Percentiles rank a stretch among this genome's conserved stretches.
Evolutionary conservation across 2,113 vertebrate genomes (phyloP).

Genomic region (Gavia stellata): DNA sequence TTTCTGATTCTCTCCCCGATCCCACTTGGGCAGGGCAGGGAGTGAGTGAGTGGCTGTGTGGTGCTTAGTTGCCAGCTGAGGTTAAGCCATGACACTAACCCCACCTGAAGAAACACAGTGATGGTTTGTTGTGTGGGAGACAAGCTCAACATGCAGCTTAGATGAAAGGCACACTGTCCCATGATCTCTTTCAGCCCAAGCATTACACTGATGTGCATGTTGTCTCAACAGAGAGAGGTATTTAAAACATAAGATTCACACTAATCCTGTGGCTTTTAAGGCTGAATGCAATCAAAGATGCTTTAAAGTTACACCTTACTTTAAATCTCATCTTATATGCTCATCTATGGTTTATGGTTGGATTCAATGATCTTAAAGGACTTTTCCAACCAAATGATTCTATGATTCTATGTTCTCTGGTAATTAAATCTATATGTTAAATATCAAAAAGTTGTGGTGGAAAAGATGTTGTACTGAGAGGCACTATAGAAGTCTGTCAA

Average conservation of each 20-base stretch:
- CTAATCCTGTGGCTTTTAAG: background rate
- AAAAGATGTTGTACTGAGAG: background rate
- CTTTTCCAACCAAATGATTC: background rate
- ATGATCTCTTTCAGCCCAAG: background rate
- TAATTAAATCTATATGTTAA: background rate
- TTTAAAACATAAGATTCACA: background rate
- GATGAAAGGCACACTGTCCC: background rate
- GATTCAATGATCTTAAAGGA: background rate
- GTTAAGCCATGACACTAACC: too few relatives aligned
- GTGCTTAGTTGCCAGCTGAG: too few relatives aligned
- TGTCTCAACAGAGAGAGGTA: background rate
- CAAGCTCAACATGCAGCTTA: background rate
- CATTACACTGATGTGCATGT: background rate
- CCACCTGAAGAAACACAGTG: background rate
- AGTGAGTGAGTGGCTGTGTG: too few relatives aligned
- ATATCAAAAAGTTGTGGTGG: background rate
- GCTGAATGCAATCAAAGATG: background rate
- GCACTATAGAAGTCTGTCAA: background rate
- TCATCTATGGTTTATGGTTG: background rate
- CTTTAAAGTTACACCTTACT: background rate
- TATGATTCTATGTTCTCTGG: background rate
- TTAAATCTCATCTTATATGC: background rate
- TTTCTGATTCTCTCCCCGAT: too few relatives aligned
- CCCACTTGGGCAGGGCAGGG: too few relatives aligned
- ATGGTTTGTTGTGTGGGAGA: background rate